phyloP scores from a whole-genome alignment of 2,888 invertebrate genomes.

The Eudasyphora cyanicolor region DNA sequence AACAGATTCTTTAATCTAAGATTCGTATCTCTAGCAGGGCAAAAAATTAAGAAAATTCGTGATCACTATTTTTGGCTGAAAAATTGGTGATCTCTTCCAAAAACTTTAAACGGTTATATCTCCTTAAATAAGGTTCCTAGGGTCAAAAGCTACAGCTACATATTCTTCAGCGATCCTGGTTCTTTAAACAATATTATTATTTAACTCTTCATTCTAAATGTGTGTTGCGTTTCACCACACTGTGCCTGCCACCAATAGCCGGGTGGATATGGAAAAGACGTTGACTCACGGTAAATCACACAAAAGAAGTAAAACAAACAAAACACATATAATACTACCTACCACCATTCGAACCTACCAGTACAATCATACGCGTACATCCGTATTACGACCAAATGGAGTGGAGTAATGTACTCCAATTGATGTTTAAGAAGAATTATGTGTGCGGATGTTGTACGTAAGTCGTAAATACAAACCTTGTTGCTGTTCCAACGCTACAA shows the following conservation, averaged over 20 bases:
- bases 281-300: conserved; percentile 41
- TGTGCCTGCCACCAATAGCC: neutral
- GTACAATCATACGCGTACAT: neutral
- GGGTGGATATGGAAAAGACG: conserved; percentile 2
- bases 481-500: conserved; percentile 17
- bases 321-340: neutral
- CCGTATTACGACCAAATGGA: neutral
- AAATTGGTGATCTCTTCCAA: too few relatives aligned
- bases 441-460: conserved; percentile 26
- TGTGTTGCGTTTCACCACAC: neutral
- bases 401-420: conserved; percentile 18
- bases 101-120: too few relatives aligned
- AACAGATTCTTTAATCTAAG: too few relatives aligned
- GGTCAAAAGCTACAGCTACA: too few relatives aligned
- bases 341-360: too few relatives aligned
- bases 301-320: neutral
- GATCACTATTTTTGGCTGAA: too few relatives aligned
- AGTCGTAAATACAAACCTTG: conserved; percentile 18
- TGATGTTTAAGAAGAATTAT: conserved; percentile 31
- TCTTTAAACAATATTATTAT: too few relatives aligned
- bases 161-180: too few relatives aligned
- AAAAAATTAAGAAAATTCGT: too few relatives aligned
- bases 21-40: too few relatives aligned
- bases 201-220: too few relatives aligned
- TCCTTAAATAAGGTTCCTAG: too few relatives aligned